Evolutionary conservation across 2,888 invertebrate genomes (phyloP), one percentile per base, ranked within the genome.

Genomic region (Corythucha ciliata): DNA sequence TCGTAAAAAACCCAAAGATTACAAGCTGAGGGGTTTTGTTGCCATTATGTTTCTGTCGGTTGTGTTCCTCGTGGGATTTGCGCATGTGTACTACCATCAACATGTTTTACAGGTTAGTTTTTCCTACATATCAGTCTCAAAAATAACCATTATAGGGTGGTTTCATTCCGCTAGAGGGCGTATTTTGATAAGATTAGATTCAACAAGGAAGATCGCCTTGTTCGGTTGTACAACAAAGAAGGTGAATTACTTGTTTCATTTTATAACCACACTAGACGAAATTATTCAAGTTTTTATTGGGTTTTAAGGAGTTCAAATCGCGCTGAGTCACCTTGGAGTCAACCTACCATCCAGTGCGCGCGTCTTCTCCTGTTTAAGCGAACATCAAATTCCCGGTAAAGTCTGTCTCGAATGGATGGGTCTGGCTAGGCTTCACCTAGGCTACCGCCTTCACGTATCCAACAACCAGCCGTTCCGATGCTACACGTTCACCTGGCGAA

Each of bases 371-470:
- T 88, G 88, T 61, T 68, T 85, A 0, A 75, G 79, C 1, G 74
- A 65, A 21, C 63, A 70, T 48, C 65, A 68, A 40, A 61, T 63
- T 47, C 80, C 80, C 58, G 80, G 80, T 2, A 79, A 80, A 2
- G 75, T 83, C 6, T 91, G 90, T 60, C 70, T 87, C 50, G 89
- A 90, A 66, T 91, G 89, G 89, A 78, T 85, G 61, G 74, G 80
- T 53, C 72, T 78, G 6, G 80, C 83, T 0, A 72, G 88, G 1
- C 71, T 39, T 20, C 20, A 22, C 18, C 7, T 8, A 36, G 14
- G 14, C 16, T n/a, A 36, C 16, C 14, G 7, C 16, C 6, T n/a
- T 14, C 14, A 8, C 7, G 36, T 10, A 36, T 36, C 16, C 14
- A 14, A 7, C 14, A 3, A 20, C 21, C 20, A 20, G 21, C 21